Evolutionary conservation across 1,140 invertebrate genomes (phyloP), one percentile per base, ranked within the genome.

Genomic region (Nasonia longicornis): DNA sequence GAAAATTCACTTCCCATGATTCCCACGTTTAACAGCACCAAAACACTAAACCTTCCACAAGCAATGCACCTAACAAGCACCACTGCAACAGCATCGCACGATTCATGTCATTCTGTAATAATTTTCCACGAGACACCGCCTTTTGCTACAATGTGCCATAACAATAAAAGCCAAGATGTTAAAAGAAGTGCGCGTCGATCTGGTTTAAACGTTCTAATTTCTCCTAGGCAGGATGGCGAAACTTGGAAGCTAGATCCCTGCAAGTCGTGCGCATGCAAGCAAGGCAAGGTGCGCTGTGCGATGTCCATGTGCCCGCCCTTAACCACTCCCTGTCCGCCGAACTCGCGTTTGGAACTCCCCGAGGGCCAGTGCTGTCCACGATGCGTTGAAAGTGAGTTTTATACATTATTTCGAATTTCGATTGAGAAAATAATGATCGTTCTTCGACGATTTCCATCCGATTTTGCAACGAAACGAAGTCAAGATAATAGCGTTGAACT

Each of bases 171-270:
- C 31, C 31, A 35, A 35, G 3, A 35, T 35, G 31, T 35, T 3
- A 35, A 35, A 35, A 35, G 10, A 42, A 42, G 6, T 42, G 1
- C 10, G 38, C 7, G 7, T 42, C 31, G 38, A 58, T 71, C 76
- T 82, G 82, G 84, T 89, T 87, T 88, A 88, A 89, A 89, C 81
- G 84, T 87, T 76, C 79, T 84, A 86, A 88, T 90, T 90, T 89
- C 85, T 86, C 87, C 88, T 89, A 90, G 93, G 86, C 91, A 97
- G 95, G 94, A 97, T 91, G 96, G 96, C 85, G 95, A 96, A 87
- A 93, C 93, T 42, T 98, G 96, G 96, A 93, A 94, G 85, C 91
- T 96, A 86, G 96, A 97, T 87, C 93, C 94, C 14, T 98, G 97
- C 88, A 96, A 96, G 83, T 95, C 95, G 20, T 98, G 97, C 88